A percentile compares a stretch with the other conserved stretches of the same genome.
Evolutionary conservation across 2,113 vertebrate genomes (phyloP).

Genomic region (Haemorhous mexicanus): DNA sequence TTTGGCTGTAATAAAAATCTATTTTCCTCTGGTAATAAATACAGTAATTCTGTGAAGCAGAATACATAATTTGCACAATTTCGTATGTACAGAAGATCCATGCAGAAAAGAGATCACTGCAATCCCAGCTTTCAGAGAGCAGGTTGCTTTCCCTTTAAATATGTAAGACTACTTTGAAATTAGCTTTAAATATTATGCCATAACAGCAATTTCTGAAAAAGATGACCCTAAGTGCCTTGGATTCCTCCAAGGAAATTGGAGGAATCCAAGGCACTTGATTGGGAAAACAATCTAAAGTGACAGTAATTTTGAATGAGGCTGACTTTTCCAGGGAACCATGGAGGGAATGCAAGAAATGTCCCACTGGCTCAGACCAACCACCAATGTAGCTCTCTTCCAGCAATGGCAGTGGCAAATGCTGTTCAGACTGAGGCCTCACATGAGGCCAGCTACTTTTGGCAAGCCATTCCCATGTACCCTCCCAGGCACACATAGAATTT

Average conservation of each 20-base stretch:
- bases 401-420: background rate
- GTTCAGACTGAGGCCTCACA: background rate
- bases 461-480: background rate
- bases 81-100: constrained; percentile 17
- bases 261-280: no score
- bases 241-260: no score
- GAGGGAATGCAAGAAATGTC: background rate
- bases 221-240: constrained; percentile 16
- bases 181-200: constrained; percentile 57
- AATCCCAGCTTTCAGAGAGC: background rate
- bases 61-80: constrained; percentile 67
- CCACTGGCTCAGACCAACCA: background rate
- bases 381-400: background rate
- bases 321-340: background rate
- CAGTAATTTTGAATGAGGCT: background rate
- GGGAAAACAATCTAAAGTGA: constrained; percentile 7
- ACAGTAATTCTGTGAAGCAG: constrained; percentile 68
- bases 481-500: background rate
- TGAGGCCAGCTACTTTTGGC: background rate
- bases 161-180: constrained; percentile 25
- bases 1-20: constrained; percentile 79
- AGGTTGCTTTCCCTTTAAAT: constrained; percentile 43
- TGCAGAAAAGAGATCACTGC: constrained; percentile 27
- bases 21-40: constrained; percentile 76
- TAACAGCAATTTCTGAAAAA: constrained; percentile 28